A percentile compares a stretch with the other conserved stretches of the same genome.
Conservation (phyloP, 2,888 invertebrate genomes). For the Lasioglossum morio region DNA sequence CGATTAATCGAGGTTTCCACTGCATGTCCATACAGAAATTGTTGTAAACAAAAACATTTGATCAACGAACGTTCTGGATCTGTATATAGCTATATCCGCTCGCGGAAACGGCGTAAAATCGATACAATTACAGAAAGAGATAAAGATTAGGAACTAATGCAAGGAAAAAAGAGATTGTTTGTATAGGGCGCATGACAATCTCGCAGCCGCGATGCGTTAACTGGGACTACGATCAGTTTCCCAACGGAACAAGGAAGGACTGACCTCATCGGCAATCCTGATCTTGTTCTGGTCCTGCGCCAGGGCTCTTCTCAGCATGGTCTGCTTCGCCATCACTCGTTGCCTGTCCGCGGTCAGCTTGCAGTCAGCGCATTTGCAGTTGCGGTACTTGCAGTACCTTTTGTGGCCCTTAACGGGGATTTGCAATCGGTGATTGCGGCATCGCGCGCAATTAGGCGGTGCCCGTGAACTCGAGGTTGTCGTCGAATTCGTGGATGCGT, state of each 20-base stretch:
- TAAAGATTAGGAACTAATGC: background rate
- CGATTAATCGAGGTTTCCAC: no score
- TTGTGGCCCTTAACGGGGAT: slow-evolving; percentile 96
- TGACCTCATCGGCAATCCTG: slow-evolving; percentile 55
- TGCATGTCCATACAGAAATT: no score
- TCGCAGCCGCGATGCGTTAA: slow-evolving; percentile 12
- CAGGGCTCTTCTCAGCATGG: slow-evolving; percentile 92
- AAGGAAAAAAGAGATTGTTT: background rate
- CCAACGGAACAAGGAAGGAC: slow-evolving; percentile 44
- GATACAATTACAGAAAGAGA: background rate
- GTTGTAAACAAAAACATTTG: background rate
- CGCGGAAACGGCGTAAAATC: no score
- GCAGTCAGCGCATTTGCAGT: slow-evolving; percentile 95
- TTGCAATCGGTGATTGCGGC: slow-evolving; percentile 95
- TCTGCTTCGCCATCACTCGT: slow-evolving; percentile 95
- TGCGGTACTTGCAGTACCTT: slow-evolving; percentile 94
- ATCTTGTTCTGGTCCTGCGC: slow-evolving; percentile 90
- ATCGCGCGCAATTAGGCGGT: slow-evolving; percentile 85
- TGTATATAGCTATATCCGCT: no score
- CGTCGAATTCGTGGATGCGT: slow-evolving; percentile 36
- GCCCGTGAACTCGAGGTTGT: background rate
- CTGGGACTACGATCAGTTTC: background rate
- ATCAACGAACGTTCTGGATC: background rate
- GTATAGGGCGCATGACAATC: background rate
- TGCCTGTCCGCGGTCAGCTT: slow-evolving; percentile 94